These are phyloP conservation scores for Choreutis nemorana DNA, from an alignment of 2,888 invertebrate genomes.

Conservation along the genomic window DNA sequence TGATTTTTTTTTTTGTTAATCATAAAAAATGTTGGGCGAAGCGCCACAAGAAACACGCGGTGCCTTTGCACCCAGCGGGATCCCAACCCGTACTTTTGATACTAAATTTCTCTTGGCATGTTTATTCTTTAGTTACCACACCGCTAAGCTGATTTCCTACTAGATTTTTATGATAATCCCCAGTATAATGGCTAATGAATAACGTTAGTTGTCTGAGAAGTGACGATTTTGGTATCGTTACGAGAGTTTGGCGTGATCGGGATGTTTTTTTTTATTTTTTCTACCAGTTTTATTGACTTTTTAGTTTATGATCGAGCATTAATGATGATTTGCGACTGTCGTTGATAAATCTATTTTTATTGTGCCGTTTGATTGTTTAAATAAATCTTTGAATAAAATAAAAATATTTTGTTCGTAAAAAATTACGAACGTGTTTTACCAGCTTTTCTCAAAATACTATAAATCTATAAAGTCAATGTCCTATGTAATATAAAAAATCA, in stretches of 20 bases:
- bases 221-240: slow-evolving; percentile 25
- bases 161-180: slow-evolving; percentile 57
- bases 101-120: slow-evolving; percentile 58
- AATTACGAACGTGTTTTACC: too few relatives aligned
- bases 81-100: slow-evolving; percentile 26
- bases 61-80: slow-evolving; percentile 48
- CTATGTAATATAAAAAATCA: too few relatives aligned
- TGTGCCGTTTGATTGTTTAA: too few relatives aligned
- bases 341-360: too few relatives aligned
- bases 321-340: too few relatives aligned
- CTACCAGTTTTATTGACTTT: too few relatives aligned
- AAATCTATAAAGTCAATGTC: too few relatives aligned
- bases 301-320: too few relatives aligned
- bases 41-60: slow-evolving; percentile 53
- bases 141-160: slow-evolving; percentile 58
- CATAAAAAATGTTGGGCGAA: slow-evolving; percentile 32
- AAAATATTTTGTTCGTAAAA: too few relatives aligned
- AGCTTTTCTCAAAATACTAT: too few relatives aligned
- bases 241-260: slow-evolving; percentile 1
- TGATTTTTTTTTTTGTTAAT: slow-evolving; percentile 35
- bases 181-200: slow-evolving; percentile 53
- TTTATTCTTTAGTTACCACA: slow-evolving; percentile 41
- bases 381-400: too few relatives aligned
- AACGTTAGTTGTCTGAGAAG: slow-evolving; percentile 30
- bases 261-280: too few relatives aligned